Percentiles rank a stretch among this genome's conserved stretches.
Conservation (phyloP, 1,140 invertebrate species). For the Bemisia tabaci region DNA sequence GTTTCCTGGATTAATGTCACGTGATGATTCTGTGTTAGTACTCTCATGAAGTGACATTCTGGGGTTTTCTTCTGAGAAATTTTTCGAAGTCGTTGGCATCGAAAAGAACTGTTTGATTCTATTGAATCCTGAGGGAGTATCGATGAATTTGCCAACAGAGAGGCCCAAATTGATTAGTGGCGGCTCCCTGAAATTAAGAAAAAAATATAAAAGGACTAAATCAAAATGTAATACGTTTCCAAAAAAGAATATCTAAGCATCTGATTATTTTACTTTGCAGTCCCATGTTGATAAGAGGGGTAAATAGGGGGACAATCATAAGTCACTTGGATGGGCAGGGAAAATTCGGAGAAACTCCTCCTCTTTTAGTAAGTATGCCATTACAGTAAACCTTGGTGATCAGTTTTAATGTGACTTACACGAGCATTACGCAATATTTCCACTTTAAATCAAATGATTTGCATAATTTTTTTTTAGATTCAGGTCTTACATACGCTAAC, state of each 20-base stretch:
- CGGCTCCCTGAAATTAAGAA: slow-evolving; percentile 25
- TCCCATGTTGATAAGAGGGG: not conserved
- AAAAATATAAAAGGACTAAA: slow-evolving; percentile 6
- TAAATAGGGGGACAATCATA: not conserved
- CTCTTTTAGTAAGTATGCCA: no score
- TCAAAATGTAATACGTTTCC: not conserved
- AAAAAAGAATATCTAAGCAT: slow-evolving; percentile 4
- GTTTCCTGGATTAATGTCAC: no score
- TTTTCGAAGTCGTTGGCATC: not conserved
- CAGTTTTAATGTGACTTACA: no score
- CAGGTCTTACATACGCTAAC: no score
- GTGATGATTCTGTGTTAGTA: no score
- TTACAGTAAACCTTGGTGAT: no score
- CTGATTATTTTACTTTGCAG: not conserved
- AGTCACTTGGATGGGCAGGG: not conserved
- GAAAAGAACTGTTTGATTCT: not conserved
- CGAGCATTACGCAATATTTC: no score
- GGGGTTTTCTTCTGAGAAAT: not conserved
- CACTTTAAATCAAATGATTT: no score
- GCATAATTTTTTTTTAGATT: no score
- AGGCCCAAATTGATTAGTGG: slow-evolving; percentile 32
- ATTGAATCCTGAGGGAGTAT: not conserved
- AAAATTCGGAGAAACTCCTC: slow-evolving; percentile 1
- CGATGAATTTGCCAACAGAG: slow-evolving; percentile 36
- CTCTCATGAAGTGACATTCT: no score